Conservation (phyloP, 2,888 invertebrate species). For the Lymantria monacha region DNA sequence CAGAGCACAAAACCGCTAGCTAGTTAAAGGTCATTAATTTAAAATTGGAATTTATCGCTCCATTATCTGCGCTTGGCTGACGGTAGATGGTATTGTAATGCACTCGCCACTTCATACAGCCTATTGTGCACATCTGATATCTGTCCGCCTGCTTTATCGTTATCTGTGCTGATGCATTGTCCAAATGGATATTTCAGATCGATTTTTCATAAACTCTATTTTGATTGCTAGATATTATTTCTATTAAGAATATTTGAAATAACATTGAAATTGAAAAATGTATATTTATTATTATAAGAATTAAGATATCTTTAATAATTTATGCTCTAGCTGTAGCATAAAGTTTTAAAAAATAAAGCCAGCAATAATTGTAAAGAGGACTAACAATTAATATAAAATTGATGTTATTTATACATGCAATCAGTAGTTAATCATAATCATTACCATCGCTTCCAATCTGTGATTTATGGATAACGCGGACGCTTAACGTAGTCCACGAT, state of each 20-base stretch:
- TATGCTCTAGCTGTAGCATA: too few relatives aligned
- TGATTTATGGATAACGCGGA: background rate
- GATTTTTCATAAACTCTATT: background rate
- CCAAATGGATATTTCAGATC: background rate
- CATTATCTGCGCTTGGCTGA: conserved; percentile 46
- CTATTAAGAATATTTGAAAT: too few relatives aligned
- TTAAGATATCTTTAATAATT: too few relatives aligned
- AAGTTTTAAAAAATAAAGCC: too few relatives aligned
- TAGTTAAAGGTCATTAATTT: conserved; percentile 48
- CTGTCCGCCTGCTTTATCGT: conserved; percentile 28
- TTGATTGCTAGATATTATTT: background rate
- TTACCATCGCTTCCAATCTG: too few relatives aligned
- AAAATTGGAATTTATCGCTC: conserved; percentile 59
- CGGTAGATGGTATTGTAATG: conserved; percentile 48
- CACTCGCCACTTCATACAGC: conserved; percentile 49
- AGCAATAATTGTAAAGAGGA: too few relatives aligned
- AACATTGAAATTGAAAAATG: too few relatives aligned
- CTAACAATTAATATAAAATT: too few relatives aligned
- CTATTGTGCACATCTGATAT: conserved; percentile 51
- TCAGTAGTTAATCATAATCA: too few relatives aligned
- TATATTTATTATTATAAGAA: too few relatives aligned
- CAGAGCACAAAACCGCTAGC: conserved; percentile 25
- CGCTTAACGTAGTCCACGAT: conserved; percentile 31
- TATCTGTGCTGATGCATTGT: conserved; percentile 18
- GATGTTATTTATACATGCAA: too few relatives aligned